Evolutionary conservation across 1,140 invertebrate species (phyloP).

Genomic region (Cheumatopsyche charites): DNA sequence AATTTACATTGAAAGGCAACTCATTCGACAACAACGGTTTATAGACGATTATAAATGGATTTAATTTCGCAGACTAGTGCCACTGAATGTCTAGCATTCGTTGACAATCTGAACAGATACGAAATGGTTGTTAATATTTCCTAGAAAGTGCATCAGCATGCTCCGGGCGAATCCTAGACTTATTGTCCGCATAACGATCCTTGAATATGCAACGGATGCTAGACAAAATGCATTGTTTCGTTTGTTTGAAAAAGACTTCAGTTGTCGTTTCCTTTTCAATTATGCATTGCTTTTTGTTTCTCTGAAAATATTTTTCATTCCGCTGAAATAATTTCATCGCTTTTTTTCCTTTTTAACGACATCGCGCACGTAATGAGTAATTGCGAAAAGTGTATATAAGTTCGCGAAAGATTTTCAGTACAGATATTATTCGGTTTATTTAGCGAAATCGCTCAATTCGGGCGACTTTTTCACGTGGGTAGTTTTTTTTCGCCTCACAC

Average conservation of each 20-base stretch:
- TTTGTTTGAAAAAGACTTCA: neutral
- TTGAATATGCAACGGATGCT: neutral
- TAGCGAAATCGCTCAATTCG: neutral
- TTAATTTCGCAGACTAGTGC: too few species aligned
- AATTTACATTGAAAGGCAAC: too few species aligned
- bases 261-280: neutral
- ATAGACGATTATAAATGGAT: too few species aligned
- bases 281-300: neutral
- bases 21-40: too few species aligned
- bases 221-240: slow-evolving; percentile 1
- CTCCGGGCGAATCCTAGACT: neutral
- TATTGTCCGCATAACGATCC: slow-evolving; percentile 12
- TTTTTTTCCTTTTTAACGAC: neutral
- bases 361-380: neutral
- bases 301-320: neutral
- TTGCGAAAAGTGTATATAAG: too few species aligned
- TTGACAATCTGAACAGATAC: too few species aligned
- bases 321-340: neutral
- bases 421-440: too few species aligned
- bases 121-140: too few species aligned
- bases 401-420: too few species aligned
- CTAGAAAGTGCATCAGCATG: neutral
- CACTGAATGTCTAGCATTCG: too few species aligned
- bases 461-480: neutral
- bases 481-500: too few species aligned